Evolutionary conservation across 2,113 vertebrate genomes (phyloP), one percentile per base, ranked within the genome.

Genomic region (Delphinapterus leucas): DNA sequence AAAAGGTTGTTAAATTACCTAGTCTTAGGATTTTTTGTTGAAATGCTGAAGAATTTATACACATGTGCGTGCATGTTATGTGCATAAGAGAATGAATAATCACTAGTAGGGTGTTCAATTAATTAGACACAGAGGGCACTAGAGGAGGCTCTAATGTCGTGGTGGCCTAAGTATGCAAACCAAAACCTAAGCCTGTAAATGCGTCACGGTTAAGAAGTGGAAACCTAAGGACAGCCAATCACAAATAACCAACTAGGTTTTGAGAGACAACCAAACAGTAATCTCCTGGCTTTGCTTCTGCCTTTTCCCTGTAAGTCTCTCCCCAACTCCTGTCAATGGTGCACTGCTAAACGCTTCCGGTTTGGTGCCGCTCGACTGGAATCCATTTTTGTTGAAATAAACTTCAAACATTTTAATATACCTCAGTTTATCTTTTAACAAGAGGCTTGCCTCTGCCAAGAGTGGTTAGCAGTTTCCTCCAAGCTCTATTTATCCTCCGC

Each of bases 291-390:
- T 38, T 74, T 49, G 31, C 60, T 58, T 61, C 60, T 33, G 5
- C 67, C 33, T 74, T 74, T 73, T 68, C 7, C 47, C 38, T 33
- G 1, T 20, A 3, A 36, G 8, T 7, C 17, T 58, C 44, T 44
- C 21, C 17, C 38, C 6, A 26, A 31, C 44, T 60, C 36, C 61
- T 12, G 5, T 31, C 5, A 0, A 4, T 2, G 31, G 58, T 31
- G 14, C 9, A 0, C 33, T 68, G 18, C 3, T 33, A 55, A 53
- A n/a, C 33, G 8, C 28, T 65, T 36, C 74, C 1, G 0, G 7
- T 26, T 67, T 41, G 18, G 36, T 8, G 14, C 25, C 12, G 38
- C 60, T 15, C 0, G 1, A 60, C 68, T 88, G 17, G 5, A 74
- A 70, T 41, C 26, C 0, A 4, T 26, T 15, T 47, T 49, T n/a